Percentiles rank a stretch among this genome's conserved stretches.
phyloP scores from a whole-genome alignment of 2,797 vertebrate genomes.

The Sarcoramphus papa region DNA sequence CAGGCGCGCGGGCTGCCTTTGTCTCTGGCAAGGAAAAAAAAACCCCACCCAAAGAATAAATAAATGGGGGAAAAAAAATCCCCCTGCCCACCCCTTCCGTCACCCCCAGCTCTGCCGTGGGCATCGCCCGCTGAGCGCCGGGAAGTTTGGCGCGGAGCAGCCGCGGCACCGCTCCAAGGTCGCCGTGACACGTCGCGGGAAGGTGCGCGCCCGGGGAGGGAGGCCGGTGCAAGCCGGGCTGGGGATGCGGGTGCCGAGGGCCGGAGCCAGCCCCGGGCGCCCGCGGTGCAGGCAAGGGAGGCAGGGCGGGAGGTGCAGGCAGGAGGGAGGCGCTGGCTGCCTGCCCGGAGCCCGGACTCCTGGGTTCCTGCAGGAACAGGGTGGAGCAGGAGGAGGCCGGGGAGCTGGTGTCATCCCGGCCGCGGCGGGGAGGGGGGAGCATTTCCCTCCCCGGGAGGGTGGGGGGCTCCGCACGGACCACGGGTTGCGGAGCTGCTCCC shows the following conservation, averaged over 20 bases:
- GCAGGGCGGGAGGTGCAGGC: slow-evolving; percentile 3
- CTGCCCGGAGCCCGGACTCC: slow-evolving; percentile 11
- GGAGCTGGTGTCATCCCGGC: slow-evolving; percentile 40
- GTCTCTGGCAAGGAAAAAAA: background rate
- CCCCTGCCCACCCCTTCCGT: background rate
- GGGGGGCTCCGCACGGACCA: fast-evolving
- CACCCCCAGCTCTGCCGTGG: background rate
- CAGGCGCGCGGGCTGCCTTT: background rate
- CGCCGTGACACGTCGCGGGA: slow-evolving; percentile 44
- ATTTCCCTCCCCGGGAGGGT: background rate
- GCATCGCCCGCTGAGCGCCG: background rate
- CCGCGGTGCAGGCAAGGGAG: background rate
- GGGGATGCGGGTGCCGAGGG: background rate
- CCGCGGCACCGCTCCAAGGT: slow-evolving; percentile 51
- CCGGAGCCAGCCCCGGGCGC: background rate
- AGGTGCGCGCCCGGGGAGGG: background rate
- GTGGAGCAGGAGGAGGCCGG: slow-evolving; percentile 32
- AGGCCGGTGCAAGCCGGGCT: background rate
- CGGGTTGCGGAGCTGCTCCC: no score
- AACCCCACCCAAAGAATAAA: background rate
- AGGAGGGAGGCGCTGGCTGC: slow-evolving; percentile 31
- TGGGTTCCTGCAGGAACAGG: slow-evolving; percentile 59
- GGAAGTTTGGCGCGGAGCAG: background rate
- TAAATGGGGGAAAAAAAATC: background rate
- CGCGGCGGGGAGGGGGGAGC: background rate